A percentile compares a stretch with the other conserved stretches of the same genome.
phyloP scores from a whole-genome alignment of 2,888 invertebrate species.

The Dryomyza anilis region DNA sequence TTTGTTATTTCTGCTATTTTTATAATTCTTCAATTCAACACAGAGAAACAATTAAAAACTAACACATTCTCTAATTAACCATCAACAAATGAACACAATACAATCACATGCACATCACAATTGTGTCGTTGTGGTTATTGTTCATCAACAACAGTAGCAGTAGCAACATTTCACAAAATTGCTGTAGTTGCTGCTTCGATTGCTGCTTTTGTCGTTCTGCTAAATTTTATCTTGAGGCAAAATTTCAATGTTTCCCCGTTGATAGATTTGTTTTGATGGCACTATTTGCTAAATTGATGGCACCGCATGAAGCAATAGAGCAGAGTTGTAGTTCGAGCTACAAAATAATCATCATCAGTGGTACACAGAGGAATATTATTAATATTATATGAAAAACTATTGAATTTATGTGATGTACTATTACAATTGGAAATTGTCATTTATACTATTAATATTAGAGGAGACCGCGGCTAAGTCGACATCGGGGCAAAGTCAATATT shows the following conservation, averaged over 20 bases:
- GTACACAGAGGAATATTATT: not conserved
- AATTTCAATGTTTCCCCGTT: conserved; percentile 8
- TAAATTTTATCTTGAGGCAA: not conserved
- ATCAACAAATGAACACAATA: too few species aligned
- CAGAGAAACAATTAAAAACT: not conserved
- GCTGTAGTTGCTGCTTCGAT: not conserved
- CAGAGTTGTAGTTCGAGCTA: not conserved
- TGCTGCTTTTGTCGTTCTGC: not conserved
- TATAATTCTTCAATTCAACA: too few species aligned
- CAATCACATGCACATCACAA: too few species aligned
- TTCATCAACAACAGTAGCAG: not conserved
- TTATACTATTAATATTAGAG: too few species aligned
- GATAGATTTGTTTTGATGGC: conserved; percentile 11
- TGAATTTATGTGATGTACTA: too few species aligned
- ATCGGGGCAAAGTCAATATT: too few species aligned
- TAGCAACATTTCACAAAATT: not conserved
- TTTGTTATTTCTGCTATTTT: too few species aligned
- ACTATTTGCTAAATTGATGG: conserved; percentile 3
- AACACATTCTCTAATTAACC: too few species aligned
- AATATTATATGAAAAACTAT: not conserved
- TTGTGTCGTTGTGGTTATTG: too few species aligned
- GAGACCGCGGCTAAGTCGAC: too few species aligned
- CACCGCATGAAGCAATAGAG: not conserved
- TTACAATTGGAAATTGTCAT: too few species aligned
- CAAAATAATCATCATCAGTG: not conserved